These are phyloP conservation scores for Crenuchus spilurus DNA, from an alignment of 2,797 vertebrate genomes.

Conservation along the genomic window DNA sequence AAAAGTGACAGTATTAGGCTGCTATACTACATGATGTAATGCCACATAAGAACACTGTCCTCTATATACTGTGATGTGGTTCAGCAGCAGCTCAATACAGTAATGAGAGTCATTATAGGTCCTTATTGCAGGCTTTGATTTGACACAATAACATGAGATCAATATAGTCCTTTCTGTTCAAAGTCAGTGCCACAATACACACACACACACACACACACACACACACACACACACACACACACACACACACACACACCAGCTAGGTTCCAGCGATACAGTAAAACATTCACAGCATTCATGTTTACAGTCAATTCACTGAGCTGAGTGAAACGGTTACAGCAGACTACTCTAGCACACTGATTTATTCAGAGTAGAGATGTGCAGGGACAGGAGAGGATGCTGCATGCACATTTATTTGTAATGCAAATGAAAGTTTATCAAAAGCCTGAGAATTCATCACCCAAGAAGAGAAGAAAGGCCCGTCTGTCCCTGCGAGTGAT, in stretches of 20 bases:
- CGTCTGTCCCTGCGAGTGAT: not conserved
- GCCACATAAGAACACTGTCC: too few relatives aligned
- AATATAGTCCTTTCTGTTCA: slow-evolving; percentile 23
- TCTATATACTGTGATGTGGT: too few relatives aligned
- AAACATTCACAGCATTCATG: not conserved
- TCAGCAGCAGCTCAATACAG: too few relatives aligned
- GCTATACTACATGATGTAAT: too few relatives aligned
- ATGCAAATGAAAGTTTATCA: not conserved
- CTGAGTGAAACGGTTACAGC: not conserved
- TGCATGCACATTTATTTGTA: not conserved
- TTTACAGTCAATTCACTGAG: not conserved
- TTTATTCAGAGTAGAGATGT: too few relatives aligned
- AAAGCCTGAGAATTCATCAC: not conserved
- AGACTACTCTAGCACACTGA: not conserved
- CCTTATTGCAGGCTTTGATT: too few relatives aligned
- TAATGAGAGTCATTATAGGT: too few relatives aligned
- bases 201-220: slow-evolving; percentile 10
- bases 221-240: slow-evolving; percentile 3
- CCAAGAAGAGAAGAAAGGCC: not conserved
- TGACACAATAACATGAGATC: slow-evolving; percentile 22
- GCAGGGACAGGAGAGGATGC: not conserved
- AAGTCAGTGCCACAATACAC: slow-evolving; percentile 13
- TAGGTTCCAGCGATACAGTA: not conserved
- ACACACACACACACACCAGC: slow-evolving; percentile 2
- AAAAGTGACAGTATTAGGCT: too few relatives aligned